These are phyloP conservation scores for Antennarius maculatus DNA, from an alignment of 2,797 vertebrate species.

Conservation along the genomic window DNA sequence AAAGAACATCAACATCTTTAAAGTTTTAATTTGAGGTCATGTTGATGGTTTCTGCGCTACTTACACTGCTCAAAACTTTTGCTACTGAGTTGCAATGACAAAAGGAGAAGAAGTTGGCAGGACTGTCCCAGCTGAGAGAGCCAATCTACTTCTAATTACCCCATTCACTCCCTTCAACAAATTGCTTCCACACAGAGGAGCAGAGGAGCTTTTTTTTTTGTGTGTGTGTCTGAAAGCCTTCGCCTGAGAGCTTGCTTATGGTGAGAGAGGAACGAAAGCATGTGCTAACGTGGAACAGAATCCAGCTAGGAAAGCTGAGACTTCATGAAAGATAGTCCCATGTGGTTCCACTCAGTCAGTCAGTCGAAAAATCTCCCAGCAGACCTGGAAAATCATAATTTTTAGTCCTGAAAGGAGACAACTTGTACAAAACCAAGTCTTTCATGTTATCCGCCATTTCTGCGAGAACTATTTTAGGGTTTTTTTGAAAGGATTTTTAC, in stretches of 20 bases:
- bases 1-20: background rate
- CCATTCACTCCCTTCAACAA: slow-evolving; percentile 38
- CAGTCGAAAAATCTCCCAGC: slow-evolving; percentile 50
- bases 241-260: slow-evolving; percentile 50
- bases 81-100: slow-evolving; percentile 10
- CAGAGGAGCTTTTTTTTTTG: slow-evolving; percentile 32
- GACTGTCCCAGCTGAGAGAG: slow-evolving; percentile 54
- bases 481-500: slow-evolving; percentile 10
- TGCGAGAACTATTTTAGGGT: slow-evolving; percentile 35
- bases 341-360: slow-evolving; percentile 57
- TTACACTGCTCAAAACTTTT: slow-evolving; percentile 47
- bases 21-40: background rate
- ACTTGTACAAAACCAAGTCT: slow-evolving; percentile 34
- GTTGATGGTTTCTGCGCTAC: slow-evolving; percentile 23
- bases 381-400: slow-evolving; percentile 49
- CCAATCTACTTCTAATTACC: slow-evolving; percentile 58
- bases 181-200: slow-evolving; percentile 39
- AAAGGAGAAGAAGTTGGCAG: slow-evolving; percentile 44
- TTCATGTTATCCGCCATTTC: slow-evolving; percentile 32
- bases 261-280: slow-evolving; percentile 42
- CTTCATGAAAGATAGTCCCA: slow-evolving; percentile 59
- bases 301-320: slow-evolving; percentile 53
- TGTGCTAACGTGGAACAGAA: slow-evolving; percentile 61
- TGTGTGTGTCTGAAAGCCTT: slow-evolving; percentile 33
- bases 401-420: slow-evolving; percentile 54